A percentile compares a stretch with the other conserved stretches of the same genome.
Conservation (phyloP, 2,888 invertebrate genomes). For the Philonicus albiceps region DNA sequence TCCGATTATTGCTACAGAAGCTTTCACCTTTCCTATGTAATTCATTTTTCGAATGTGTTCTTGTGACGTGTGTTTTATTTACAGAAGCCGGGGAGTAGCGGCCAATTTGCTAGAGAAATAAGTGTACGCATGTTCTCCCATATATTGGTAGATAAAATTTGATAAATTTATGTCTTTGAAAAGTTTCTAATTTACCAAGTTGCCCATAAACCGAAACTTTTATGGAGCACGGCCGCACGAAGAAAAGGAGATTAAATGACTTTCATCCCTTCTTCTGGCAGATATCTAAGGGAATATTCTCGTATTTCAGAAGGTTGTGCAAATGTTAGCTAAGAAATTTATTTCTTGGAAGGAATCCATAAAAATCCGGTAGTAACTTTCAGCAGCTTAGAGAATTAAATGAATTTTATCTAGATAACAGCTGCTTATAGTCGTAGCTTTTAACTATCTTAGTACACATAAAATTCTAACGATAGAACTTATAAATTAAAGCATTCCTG, state of each 20-base stretch:
- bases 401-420: background rate
- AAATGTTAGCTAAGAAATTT: background rate
- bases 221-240: background rate
- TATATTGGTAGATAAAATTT: background rate
- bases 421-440: background rate
- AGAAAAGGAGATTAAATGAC: background rate
- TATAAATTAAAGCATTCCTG: background rate
- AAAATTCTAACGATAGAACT: background rate
- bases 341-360: background rate
- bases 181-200: background rate
- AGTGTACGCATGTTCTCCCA: background rate
- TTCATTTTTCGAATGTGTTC: background rate
- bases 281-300: background rate
- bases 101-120: background rate
- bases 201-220: background rate
- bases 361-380: background rate
- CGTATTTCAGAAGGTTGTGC: background rate
- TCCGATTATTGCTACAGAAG: background rate
- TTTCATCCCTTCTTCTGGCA: background rate
- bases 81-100: background rate
- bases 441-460: background rate
- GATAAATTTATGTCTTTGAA: background rate
- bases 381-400: background rate
- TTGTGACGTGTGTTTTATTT: background rate
- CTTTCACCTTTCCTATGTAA: background rate